These are phyloP conservation scores for Ploceus nigricollis DNA, from an alignment of 2,113 vertebrate genomes.

Conservation along the genomic window DNA sequence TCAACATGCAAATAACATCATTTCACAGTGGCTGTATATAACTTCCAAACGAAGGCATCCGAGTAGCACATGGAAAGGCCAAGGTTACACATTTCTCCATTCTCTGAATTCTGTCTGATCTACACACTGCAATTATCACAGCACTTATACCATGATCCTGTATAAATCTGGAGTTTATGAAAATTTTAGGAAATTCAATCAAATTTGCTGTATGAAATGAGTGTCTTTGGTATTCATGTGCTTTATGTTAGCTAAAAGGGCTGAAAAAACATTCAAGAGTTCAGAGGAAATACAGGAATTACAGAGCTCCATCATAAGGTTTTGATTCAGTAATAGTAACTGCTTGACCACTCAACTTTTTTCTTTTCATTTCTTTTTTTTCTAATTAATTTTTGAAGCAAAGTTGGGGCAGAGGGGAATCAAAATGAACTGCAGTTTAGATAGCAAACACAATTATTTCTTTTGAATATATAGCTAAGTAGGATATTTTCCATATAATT, in stretches of 20 bases:
- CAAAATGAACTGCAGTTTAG: neutral
- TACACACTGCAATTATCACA: neutral
- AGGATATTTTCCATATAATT: neutral
- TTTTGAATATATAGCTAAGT: neutral
- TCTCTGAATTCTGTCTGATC: neutral
- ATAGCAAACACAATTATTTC: neutral
- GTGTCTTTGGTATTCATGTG: neutral
- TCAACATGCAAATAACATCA: neutral
- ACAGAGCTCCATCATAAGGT: neutral
- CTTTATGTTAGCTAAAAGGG: neutral
- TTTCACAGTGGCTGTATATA: neutral
- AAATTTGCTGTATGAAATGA: neutral
- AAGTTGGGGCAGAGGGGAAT: neutral
- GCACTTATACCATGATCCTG: neutral
- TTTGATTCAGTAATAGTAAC: conserved; percentile 5
- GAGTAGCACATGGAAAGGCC: neutral
- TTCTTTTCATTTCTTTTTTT: neutral
- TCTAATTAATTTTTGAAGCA: neutral
- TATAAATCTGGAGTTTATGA: neutral
- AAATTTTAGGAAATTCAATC: neutral
- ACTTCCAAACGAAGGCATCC: neutral
- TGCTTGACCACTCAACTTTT: neutral
- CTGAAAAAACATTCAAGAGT: conserved; percentile 12
- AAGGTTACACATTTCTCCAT: neutral
- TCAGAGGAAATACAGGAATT: neutral